Conservation (phyloP, 2,113 vertebrate species). For the Hassar affinis region DNA sequence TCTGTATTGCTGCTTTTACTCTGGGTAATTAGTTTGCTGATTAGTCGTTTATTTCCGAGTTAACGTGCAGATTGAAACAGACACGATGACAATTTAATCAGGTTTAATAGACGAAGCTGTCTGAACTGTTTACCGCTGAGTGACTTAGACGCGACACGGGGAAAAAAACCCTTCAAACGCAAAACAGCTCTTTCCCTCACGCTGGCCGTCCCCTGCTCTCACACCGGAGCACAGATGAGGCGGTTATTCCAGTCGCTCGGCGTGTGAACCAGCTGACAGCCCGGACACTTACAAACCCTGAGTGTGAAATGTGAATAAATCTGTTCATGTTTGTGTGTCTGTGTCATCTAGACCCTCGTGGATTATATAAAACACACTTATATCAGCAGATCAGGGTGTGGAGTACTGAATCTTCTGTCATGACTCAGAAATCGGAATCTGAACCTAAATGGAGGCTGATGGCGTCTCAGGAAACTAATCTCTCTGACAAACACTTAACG, state of each 20-base stretch:
- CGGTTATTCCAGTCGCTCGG: no score
- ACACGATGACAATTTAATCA: constrained; percentile 11
- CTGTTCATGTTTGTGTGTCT: neutral
- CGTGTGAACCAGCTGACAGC: neutral
- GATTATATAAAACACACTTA: neutral
- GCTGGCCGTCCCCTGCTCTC: neutral
- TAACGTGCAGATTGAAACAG: constrained; percentile 2
- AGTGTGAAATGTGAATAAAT: no score
- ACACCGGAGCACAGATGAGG: neutral
- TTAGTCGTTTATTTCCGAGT: constrained; percentile 2
- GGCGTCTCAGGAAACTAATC: no score
- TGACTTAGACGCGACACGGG: neutral
- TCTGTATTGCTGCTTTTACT: neutral
- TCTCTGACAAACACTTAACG: no score
- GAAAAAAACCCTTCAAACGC: neutral
- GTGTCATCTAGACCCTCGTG: neutral
- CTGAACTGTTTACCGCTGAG: neutral
- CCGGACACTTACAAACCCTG: no score
- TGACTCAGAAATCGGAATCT: no score
- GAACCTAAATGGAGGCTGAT: no score
- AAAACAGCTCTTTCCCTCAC: neutral
- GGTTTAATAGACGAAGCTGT: constrained; percentile 14
- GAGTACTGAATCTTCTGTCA: neutral
- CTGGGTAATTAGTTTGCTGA: neutral
- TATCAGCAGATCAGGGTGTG: neutral